phyloP scores from a whole-genome alignment of 2,888 invertebrate genomes.

The Anthophora plumipes region DNA sequence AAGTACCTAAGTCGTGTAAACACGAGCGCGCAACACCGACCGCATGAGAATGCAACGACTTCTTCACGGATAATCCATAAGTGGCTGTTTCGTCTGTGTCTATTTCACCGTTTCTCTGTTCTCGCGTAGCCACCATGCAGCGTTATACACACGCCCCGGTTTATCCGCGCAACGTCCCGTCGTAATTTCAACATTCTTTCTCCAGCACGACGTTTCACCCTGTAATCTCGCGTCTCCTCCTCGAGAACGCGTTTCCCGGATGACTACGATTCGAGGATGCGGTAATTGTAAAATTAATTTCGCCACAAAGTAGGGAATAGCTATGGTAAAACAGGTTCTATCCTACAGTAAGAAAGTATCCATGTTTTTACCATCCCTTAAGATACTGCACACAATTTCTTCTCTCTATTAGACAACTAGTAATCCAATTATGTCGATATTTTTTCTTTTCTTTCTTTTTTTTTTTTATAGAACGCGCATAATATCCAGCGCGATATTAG shows the following conservation, averaged over 20 bases:
- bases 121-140: constrained; percentile 13
- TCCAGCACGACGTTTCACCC: constrained; percentile 2
- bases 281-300: constrained; percentile 54
- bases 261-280: constrained; percentile 37
- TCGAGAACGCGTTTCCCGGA: constrained; percentile 42
- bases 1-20: constrained; percentile 71
- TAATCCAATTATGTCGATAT: constrained; percentile 50
- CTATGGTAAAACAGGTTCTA: constrained; percentile 31
- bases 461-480: background rate
- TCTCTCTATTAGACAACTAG: background rate
- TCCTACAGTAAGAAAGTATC: too few species aligned
- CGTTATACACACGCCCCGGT: constrained; percentile 12
- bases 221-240: constrained; percentile 23
- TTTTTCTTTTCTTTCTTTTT: too few species aligned
- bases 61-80: constrained; percentile 69
- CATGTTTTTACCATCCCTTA: background rate
- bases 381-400: background rate
- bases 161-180: constrained; percentile 13
- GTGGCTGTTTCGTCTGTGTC: constrained; percentile 59
- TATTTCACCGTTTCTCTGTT: constrained; percentile 32
- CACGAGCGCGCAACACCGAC: constrained; percentile 55
- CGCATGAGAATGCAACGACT: constrained; percentile 61
- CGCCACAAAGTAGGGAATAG: constrained; percentile 6
- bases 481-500: constrained; percentile 23
- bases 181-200: constrained; percentile 5